Conservation (phyloP, 1,140 invertebrate genomes). For the Drosophila insularis region DNA sequence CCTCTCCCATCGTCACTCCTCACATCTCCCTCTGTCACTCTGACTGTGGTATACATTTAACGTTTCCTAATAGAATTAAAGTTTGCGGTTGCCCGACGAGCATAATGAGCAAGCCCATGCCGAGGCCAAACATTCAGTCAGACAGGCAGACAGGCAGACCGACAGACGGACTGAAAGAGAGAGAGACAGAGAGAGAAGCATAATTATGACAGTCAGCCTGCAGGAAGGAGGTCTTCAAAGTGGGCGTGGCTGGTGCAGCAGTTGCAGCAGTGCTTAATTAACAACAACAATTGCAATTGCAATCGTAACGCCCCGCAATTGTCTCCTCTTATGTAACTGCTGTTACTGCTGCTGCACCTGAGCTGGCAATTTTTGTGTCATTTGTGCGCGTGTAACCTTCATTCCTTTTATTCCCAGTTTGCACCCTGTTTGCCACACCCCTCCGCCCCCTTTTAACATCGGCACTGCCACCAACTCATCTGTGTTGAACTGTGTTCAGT, state of each 20-base stretch:
- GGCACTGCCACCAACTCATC: neutral
- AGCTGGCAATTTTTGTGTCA: slow-evolving; percentile 73
- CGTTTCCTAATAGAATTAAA: slow-evolving; percentile 82
- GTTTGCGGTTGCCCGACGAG: slow-evolving; percentile 60
- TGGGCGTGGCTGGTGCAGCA: slow-evolving; percentile 33
- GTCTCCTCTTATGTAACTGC: too few relatives aligned
- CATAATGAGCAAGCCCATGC: slow-evolving; percentile 60
- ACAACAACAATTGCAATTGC: slow-evolving; percentile 75
- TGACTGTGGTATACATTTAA: slow-evolving; percentile 63
- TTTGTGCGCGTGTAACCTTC: slow-evolving; percentile 69
- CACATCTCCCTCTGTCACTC: neutral
- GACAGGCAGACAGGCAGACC: neutral
- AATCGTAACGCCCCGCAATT: slow-evolving; percentile 18
- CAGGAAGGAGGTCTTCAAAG: slow-evolving; percentile 8
- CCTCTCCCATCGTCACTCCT: slow-evolving; percentile 5
- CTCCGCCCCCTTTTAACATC: neutral
- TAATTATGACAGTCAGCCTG: slow-evolving; percentile 67
- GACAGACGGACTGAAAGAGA: neutral
- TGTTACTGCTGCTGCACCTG: slow-evolving; percentile 38
- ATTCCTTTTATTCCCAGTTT: slow-evolving; percentile 29
- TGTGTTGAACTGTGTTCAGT: slow-evolving; percentile 17
- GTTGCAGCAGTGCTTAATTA: slow-evolving; percentile 65
- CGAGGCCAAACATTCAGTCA: neutral
- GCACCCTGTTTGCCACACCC: slow-evolving; percentile 29
- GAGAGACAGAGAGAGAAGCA: neutral